These are phyloP conservation scores for Lathamus discolor DNA, from an alignment of 2,113 vertebrate species.

Conservation along the genomic window DNA sequence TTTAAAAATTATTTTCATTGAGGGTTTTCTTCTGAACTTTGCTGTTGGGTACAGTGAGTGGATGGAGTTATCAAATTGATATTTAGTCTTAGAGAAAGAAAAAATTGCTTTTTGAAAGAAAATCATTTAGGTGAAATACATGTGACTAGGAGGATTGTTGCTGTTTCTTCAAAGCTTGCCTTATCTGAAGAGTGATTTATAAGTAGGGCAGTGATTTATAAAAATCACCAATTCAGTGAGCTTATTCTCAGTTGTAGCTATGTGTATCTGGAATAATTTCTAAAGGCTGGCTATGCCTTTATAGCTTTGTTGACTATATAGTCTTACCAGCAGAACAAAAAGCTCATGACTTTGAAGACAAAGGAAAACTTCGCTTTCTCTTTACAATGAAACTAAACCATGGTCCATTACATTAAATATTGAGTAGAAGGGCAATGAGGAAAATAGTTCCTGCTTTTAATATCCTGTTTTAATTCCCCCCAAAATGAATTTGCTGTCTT, in stretches of 20 bases:
- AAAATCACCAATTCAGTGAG: not conserved
- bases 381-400: not conserved
- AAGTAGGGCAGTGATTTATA: not conserved
- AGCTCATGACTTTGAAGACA: not conserved
- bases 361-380: not conserved
- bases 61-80: not conserved
- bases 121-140: not conserved
- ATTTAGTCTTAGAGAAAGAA: not conserved
- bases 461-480: not conserved
- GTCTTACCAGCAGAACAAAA: not conserved
- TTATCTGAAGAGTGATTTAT: not conserved
- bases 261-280: not conserved
- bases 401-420: not conserved
- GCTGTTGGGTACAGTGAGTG: not conserved
- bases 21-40: not conserved
- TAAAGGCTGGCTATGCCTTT: not conserved
- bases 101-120: not conserved
- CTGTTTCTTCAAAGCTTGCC: not conserved
- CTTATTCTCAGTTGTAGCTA: not conserved
- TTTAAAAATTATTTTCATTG: not conserved
- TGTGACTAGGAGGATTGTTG: not conserved
- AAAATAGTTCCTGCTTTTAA: not conserved
- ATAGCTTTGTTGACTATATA: not conserved
- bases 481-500: not conserved
- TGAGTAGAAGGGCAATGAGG: not conserved